Conservation (phyloP, 2,797 vertebrate species). For the Somateria mollissima region DNA sequence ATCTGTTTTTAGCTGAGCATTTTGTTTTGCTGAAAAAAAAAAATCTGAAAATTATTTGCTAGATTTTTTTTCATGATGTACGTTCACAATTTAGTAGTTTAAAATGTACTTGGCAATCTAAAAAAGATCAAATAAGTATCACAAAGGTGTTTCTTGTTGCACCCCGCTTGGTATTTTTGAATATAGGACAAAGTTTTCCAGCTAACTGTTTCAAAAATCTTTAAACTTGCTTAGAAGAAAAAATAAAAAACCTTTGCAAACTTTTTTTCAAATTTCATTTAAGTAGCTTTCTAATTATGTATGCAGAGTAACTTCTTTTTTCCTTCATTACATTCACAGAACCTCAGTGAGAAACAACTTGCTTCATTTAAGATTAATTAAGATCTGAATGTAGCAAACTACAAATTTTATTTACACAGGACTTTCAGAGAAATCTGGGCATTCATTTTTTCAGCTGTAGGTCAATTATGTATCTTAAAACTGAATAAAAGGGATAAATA, state of each 20-base stretch:
- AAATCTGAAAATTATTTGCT: conserved; percentile 56
- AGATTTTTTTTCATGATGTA: conserved; percentile 39
- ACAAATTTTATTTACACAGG: conserved; percentile 18
- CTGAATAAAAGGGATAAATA: neutral
- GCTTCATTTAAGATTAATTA: conserved; percentile 43
- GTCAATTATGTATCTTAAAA: conserved; percentile 20
- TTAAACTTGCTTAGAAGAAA: neutral
- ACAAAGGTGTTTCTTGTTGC: conserved; percentile 25
- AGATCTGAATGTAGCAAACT: conserved; percentile 36
- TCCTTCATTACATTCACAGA: conserved; percentile 23
- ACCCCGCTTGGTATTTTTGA: conserved; percentile 34
- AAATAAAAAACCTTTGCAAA: neutral
- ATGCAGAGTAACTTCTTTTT: conserved; percentile 15
- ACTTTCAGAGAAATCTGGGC: conserved; percentile 34
- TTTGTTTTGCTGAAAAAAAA: conserved; percentile 63
- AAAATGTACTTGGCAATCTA: conserved; percentile 44
- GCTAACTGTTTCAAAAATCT: conserved; percentile 6
- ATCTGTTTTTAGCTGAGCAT: conserved; percentile 48
- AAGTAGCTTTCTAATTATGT: conserved; percentile 53
- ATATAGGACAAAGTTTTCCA: conserved; percentile 38
- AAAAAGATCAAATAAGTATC: conserved; percentile 57
- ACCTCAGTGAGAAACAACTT: neutral
- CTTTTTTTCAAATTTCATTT: conserved; percentile 37
- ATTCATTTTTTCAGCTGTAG: conserved; percentile 35
- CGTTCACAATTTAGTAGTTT: conserved; percentile 48